Percentiles rank a stretch among this genome's conserved stretches.
phyloP scores from a whole-genome alignment of 1,140 invertebrate genomes.

The Megathymus violae region DNA sequence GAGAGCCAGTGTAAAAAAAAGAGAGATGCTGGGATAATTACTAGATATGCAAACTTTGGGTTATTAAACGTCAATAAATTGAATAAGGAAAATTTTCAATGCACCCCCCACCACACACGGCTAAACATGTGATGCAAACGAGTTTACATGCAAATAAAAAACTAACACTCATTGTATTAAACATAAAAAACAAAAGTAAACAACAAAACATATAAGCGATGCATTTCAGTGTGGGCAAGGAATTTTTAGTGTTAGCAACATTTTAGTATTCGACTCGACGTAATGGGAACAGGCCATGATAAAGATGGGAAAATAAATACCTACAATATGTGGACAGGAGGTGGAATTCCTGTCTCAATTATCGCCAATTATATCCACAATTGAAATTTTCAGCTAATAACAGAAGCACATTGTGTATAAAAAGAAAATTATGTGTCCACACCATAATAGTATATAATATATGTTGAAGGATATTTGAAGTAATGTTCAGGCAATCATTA shows the following conservation, averaged over 20 bases:
- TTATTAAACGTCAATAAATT: too few species aligned
- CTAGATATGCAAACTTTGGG: too few species aligned
- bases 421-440: slow-evolving; percentile 33
- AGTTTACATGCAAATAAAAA: slow-evolving; percentile 79
- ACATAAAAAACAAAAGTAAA: slow-evolving; percentile 37
- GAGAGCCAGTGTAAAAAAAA: too few species aligned
- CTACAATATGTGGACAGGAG: slow-evolving; percentile 50
- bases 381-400: slow-evolving; percentile 46
- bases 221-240: slow-evolving; percentile 56
- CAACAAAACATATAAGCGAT: slow-evolving; percentile 66
- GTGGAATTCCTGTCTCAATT: slow-evolving; percentile 36
- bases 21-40: too few species aligned
- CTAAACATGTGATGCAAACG: slow-evolving; percentile 71
- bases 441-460: slow-evolving; percentile 12
- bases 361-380: slow-evolving; percentile 54
- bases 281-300: slow-evolving; percentile 71
- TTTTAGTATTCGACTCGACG: slow-evolving; percentile 50
- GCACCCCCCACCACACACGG: slow-evolving; percentile 24
- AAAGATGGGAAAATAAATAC: slow-evolving; percentile 62
- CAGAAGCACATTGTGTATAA: slow-evolving; percentile 41
- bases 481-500: not conserved
- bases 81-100: slow-evolving; percentile 23
- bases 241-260: slow-evolving; percentile 47
- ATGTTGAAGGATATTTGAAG: not conserved
- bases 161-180: slow-evolving; percentile 58